Evolutionary conservation across 1,140 invertebrate species (phyloP), one percentile per base, ranked within the genome.

Genomic region (Aphidius ervi): DNA sequence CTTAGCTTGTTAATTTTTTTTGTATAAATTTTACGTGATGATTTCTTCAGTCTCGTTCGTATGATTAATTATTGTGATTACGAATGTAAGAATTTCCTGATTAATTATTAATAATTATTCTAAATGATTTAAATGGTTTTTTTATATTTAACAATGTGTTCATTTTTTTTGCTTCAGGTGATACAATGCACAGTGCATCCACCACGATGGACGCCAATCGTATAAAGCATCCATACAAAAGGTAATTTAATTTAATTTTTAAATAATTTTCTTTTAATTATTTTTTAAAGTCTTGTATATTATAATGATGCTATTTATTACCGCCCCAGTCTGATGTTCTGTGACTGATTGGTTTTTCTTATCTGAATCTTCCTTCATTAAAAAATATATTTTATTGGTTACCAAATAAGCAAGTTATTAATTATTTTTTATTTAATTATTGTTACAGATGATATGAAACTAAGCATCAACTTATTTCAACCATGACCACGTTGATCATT

Each of bases 291-390:
- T 16, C 16, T 16, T 16, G 16, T 16, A 1, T 9, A 43, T 43
- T 9, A 47, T 60, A 41, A 60, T 56, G 45, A 67, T 73, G 72
- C 69, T 64, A 46, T 49, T 37, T 10, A 46, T 54, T 70, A 74
- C 63, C 63, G 70, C 73, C 73, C 73, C 73, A 74, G 73, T 70
- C 73, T 73, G 73, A 74, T 41, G 2, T 61, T 61, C 58, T 60
- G 23, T 74, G 73, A 74, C 10, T 66, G 71, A 73, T 65, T 69
- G 64, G 63, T 61, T 65, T 55, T 54, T 56, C 62, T 68, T 62
- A 65, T 46, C 50, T 56, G 50, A 67, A n/a, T n/a, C n/a, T 46
- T 31, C 23, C 23, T 4, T 31, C 1, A 31, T 31, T 31, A 1
- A 3, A 31, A 3, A 31, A 31, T 3, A 31, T 31, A 3, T 3